These are phyloP conservation scores for Drosophila seclusa DNA, from an alignment of 2,888 invertebrate species.

Conservation along the genomic window DNA sequence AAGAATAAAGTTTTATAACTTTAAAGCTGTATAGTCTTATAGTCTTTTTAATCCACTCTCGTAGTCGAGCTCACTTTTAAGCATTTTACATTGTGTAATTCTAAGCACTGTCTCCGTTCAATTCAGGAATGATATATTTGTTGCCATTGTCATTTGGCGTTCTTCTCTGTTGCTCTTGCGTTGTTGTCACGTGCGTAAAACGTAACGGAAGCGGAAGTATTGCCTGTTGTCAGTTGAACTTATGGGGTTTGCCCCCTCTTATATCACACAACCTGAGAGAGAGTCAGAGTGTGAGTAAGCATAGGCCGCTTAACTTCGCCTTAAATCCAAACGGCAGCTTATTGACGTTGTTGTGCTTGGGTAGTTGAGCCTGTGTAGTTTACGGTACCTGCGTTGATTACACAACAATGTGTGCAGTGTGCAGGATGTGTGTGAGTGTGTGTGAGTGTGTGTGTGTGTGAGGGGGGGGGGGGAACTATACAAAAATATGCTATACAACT, in stretches of 20 bases:
- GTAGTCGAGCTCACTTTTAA: background rate
- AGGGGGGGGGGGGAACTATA: background rate
- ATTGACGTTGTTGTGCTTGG: conserved; percentile 42
- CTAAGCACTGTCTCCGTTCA: background rate
- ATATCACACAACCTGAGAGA: conserved; percentile 6
- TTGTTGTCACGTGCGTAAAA: conserved; percentile 56
- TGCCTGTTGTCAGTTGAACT: conserved; percentile 50
- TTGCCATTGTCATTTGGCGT: conserved; percentile 36
- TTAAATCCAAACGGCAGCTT: conserved; percentile 58
- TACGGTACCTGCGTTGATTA: conserved; percentile 66
- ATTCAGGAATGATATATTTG: conserved; percentile 2
- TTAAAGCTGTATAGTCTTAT: background rate
- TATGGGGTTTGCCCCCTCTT: conserved; percentile 18
- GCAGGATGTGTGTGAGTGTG: background rate
- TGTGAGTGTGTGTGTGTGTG: background rate
- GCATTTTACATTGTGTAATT: background rate
- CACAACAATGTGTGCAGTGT: conserved; percentile 55
- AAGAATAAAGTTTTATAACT: background rate
- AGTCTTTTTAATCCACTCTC: background rate
- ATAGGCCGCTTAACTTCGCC: conserved; percentile 56
- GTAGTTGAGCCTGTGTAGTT: conserved; percentile 8
- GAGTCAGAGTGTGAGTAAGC: background rate
- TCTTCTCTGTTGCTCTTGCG: background rate
- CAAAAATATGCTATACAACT: conserved; percentile 24
- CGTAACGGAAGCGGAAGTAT: conserved; percentile 59